Evolutionary conservation across 2,888 invertebrate species (phyloP).

Genomic region (Cactoblastis cactorum): DNA sequence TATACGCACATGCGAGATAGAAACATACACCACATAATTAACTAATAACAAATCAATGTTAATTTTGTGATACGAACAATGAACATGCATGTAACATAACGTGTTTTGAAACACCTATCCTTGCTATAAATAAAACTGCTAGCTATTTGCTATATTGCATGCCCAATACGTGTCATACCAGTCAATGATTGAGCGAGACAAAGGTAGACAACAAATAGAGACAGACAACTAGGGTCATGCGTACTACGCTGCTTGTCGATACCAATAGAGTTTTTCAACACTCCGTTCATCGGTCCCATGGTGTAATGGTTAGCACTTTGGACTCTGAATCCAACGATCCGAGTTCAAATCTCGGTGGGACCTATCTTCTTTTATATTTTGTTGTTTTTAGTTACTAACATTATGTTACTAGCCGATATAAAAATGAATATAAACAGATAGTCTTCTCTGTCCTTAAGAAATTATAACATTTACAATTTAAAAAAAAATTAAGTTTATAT

Average conservation of each 20-base stretch:
- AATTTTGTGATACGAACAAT: neutral
- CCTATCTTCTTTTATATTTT: slow-evolving; percentile 45
- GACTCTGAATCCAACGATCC: slow-evolving; percentile 90
- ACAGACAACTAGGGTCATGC: slow-evolving; percentile 34
- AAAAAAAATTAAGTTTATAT: too few relatives aligned
- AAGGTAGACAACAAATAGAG: neutral
- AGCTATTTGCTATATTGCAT: slow-evolving; percentile 3
- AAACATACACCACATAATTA: too few relatives aligned
- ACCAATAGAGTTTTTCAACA: slow-evolving; percentile 28
- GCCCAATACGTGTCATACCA: neutral
- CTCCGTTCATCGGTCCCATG: slow-evolving; percentile 65
- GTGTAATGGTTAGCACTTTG: slow-evolving; percentile 90
- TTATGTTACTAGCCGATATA: too few relatives aligned
- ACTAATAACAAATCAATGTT: too few relatives aligned
- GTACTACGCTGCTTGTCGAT: slow-evolving; percentile 29
- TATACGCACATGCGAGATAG: too few relatives aligned
- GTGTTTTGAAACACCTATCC: neutral
- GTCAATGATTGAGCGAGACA: slow-evolving; percentile 17
- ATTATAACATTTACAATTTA: too few relatives aligned
- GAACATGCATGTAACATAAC: neutral
- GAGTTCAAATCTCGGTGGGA: slow-evolving; percentile 90
- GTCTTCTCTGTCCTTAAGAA: too few relatives aligned
- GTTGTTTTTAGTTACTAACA: neutral
- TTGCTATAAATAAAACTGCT: too few relatives aligned
- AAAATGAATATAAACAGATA: too few relatives aligned